A percentile compares a stretch with the other conserved stretches of the same genome.
phyloP scores from a whole-genome alignment of 2,888 invertebrate genomes.

The Chouioia cunea region DNA sequence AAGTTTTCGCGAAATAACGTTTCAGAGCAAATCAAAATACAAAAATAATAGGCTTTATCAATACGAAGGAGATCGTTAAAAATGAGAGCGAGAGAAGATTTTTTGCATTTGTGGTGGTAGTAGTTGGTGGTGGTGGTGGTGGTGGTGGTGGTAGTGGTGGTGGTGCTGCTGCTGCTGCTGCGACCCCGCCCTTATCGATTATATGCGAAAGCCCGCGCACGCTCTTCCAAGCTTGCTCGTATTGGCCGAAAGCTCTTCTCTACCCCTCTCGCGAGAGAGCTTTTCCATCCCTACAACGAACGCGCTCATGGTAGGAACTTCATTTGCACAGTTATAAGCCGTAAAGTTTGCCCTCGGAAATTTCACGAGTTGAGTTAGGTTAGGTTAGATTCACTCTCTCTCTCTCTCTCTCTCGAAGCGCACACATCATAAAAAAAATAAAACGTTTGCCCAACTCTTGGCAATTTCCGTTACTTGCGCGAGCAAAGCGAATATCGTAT shows the following conservation, averaged over 20 bases:
- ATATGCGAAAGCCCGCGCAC: neutral
- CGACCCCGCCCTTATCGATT: slow-evolving; percentile 47
- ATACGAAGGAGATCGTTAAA: too few relatives aligned
- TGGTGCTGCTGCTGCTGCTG: neutral
- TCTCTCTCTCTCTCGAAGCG: neutral
- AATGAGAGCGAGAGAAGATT: slow-evolving; percentile 3
- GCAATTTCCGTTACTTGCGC: too few relatives aligned
- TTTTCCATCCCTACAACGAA: neutral
- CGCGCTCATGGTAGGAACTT: slow-evolving; percentile 18
- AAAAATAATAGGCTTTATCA: too few relatives aligned
- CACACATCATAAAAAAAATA: neutral
- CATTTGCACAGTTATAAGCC: slow-evolving; percentile 45
- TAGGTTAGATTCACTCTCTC: too few relatives aligned
- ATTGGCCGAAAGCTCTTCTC: neutral
- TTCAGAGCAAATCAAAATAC: too few relatives aligned
- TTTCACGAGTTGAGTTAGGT: slow-evolving; percentile 8
- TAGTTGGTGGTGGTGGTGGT: neutral
- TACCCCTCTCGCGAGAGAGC: too few relatives aligned
- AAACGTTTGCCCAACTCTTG: too few relatives aligned
- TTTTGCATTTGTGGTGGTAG: too few relatives aligned
- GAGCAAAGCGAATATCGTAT: too few relatives aligned
- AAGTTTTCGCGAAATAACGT: too few relatives aligned
- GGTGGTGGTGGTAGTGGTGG: neutral
- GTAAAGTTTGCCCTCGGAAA: slow-evolving; percentile 36
- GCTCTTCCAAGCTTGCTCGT: neutral